A percentile compares a stretch with the other conserved stretches of the same genome.
These are phyloP conservation scores for Lasioglossum baleicum DNA, from an alignment of 1,140 invertebrate genomes.

Conservation along the genomic window DNA sequence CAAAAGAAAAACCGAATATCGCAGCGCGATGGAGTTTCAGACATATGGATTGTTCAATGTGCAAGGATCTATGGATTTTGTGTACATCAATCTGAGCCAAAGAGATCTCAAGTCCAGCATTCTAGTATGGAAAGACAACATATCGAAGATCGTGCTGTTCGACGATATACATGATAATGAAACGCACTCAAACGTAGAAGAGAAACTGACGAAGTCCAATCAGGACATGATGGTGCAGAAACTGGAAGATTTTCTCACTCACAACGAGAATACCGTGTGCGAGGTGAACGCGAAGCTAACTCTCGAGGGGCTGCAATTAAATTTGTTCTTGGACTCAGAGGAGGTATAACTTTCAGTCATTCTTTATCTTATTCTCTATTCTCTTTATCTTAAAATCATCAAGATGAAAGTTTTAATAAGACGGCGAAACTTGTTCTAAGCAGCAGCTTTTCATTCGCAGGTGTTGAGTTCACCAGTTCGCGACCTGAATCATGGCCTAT, in stretches of 20 bases:
- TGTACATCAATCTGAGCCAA: conserved; percentile 86
- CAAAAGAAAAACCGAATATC: conserved; percentile 82
- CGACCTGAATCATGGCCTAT: conserved; percentile 86
- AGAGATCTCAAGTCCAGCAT: conserved; percentile 86
- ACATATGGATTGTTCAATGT: conserved; percentile 83
- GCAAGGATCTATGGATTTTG: conserved; percentile 84
- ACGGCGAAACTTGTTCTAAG: neutral
- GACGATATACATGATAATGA: conserved; percentile 44
- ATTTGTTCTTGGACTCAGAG: conserved; percentile 87
- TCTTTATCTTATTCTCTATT: no score
- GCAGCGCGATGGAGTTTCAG: conserved; percentile 60
- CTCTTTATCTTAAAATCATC: no score
- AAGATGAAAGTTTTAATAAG: no score
- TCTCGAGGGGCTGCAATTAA: conserved; percentile 85
- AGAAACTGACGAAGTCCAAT: conserved; percentile 31
- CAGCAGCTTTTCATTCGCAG: conserved; percentile 57
- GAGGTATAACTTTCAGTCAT: conserved; percentile 76
- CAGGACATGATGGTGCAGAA: conserved; percentile 83
- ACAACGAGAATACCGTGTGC: conserved; percentile 81
- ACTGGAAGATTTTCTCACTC: conserved; percentile 87
- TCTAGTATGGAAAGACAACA: conserved; percentile 86
- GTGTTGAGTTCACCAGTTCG: conserved; percentile 87
- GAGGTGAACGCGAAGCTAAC: conserved; percentile 82
- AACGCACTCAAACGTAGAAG: conserved; percentile 19
- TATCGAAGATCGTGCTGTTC: conserved; percentile 68